Evolutionary conservation across 2,113 vertebrate genomes (phyloP), one percentile per base, ranked within the genome.

Genomic region (Stegastes partitus): DNA sequence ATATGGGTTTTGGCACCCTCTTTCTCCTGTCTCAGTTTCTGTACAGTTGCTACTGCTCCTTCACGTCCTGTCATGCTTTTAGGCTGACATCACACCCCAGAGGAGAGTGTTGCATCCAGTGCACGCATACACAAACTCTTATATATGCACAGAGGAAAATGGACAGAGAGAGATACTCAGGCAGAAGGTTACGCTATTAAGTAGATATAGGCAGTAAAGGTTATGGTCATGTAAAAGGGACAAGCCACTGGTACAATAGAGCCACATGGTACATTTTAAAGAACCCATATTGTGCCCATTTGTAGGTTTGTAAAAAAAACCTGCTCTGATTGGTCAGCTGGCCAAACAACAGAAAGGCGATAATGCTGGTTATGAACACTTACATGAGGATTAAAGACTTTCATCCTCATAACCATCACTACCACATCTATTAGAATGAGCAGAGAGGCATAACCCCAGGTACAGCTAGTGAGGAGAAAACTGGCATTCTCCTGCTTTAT

Each of bases 41-140:
- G 84, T 92, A 85, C 92, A 94, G 93, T 95, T 94, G 92, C 92
- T 85, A 83, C 91, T 91, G 88, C 84, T 93, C 90, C 91, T 93
- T 91, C 85, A 91, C 91, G 88, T 88, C 71, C 92, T 81, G 89
- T 86, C 93, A 92, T 94, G 92, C 90, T 91, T 94, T 84, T 77
- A 88, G 80, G 83, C 87, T 94, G 94, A 94, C 92, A 93, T 95
- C 94, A 94, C 90, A 89, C 68, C 76, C 91, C 82, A 86, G 72
- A 91, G 79, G 65, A 81, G 72, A 74, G 82, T 49, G 67, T 28
- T 77, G 68, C 69, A 82, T 89, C 53, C 56, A 62, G 66, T 59
- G 70, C 62, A 71, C 28, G 21, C 51, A 68, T 50, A 81, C 65
- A 79, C 57, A 74, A 64, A 81, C 58, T 69, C 34, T 42, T 42